Conservation (phyloP, 1,140 invertebrate species). For the Rhagoletis pomonella region DNA sequence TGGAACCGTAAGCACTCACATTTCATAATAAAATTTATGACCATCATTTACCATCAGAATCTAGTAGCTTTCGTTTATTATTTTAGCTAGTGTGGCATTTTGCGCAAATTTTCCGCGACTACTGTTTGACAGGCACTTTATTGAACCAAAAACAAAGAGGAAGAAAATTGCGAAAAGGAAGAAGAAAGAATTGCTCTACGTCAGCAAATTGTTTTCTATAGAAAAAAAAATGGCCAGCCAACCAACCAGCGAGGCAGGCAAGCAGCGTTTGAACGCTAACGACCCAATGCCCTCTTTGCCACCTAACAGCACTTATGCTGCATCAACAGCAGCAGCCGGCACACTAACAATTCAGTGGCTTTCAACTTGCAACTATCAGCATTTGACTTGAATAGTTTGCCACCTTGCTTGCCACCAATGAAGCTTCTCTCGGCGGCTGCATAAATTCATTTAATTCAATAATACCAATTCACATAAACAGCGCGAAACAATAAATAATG, state of each 20-base stretch:
- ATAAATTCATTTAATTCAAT: slow-evolving; percentile 70
- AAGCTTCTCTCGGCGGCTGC: slow-evolving; percentile 8
- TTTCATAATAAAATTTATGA: slow-evolving; percentile 59
- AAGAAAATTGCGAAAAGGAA: slow-evolving; percentile 39
- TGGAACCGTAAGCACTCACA: slow-evolving; percentile 28
- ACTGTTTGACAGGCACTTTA: slow-evolving; percentile 52
- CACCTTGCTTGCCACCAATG: slow-evolving; percentile 36
- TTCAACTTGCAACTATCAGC: slow-evolving; percentile 14
- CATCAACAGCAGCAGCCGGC: not conserved
- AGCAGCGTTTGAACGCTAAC: slow-evolving; percentile 50
- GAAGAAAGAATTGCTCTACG: not conserved
- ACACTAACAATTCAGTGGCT: not conserved
- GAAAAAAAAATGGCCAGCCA: not conserved
- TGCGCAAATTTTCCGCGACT: slow-evolving; percentile 50
- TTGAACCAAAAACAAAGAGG: slow-evolving; percentile 28
- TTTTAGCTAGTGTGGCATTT: slow-evolving; percentile 36
- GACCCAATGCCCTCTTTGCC: slow-evolving; percentile 58
- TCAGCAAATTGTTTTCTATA: not conserved
- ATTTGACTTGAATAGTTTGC: slow-evolving; percentile 23
- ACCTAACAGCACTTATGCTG: slow-evolving; percentile 50
- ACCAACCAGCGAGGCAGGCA: not conserved
- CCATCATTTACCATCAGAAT: slow-evolving; percentile 57
- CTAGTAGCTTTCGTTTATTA: slow-evolving; percentile 50
- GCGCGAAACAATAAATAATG: slow-evolving; percentile 74
- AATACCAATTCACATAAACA: slow-evolving; percentile 70